A percentile compares a stretch with the other conserved stretches of the same genome.
These are phyloP conservation scores for Poecilus cupreus DNA, from an alignment of 2,888 invertebrate species.

Conservation along the genomic window DNA sequence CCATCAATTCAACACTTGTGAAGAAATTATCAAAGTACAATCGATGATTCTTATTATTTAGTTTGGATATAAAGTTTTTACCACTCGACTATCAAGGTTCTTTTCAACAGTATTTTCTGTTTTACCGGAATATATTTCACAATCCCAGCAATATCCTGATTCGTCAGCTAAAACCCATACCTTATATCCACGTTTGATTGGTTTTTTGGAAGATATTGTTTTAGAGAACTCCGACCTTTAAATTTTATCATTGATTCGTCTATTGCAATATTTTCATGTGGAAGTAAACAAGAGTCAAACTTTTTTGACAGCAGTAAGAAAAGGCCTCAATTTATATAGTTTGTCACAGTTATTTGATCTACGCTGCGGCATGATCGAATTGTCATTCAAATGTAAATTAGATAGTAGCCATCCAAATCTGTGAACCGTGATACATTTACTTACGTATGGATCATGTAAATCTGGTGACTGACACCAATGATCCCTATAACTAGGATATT, in stretches of 20 bases:
- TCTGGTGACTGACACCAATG: slow-evolving; percentile 16
- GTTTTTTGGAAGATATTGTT: slow-evolving; percentile 61
- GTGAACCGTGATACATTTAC: neutral
- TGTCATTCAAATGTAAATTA: slow-evolving; percentile 49
- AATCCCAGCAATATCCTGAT: too few species aligned
- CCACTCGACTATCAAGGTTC: slow-evolving; percentile 62
- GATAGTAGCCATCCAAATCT: slow-evolving; percentile 13
- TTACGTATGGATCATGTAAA: slow-evolving; percentile 16
- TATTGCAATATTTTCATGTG: slow-evolving; percentile 12
- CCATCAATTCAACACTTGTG: slow-evolving; percentile 62
- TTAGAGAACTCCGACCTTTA: slow-evolving; percentile 38
- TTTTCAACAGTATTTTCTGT: slow-evolving; percentile 61
- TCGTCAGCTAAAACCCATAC: too few species aligned
- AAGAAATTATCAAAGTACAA: slow-evolving; percentile 66
- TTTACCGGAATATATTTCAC: too few species aligned
- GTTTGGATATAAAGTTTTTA: slow-evolving; percentile 60
- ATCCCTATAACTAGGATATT: too few species aligned
- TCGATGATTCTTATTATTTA: slow-evolving; percentile 62
- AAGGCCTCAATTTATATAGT: slow-evolving; percentile 12
- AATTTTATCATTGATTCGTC: slow-evolving; percentile 42
- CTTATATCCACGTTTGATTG: slow-evolving; percentile 59
- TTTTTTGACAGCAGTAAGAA: neutral
- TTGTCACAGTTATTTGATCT: neutral
- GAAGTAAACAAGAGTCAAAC: neutral
- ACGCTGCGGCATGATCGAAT: slow-evolving; percentile 54